Evolutionary conservation across 1,140 invertebrate species (phyloP).

Genomic region (Bilobella aurantiaca): DNA sequence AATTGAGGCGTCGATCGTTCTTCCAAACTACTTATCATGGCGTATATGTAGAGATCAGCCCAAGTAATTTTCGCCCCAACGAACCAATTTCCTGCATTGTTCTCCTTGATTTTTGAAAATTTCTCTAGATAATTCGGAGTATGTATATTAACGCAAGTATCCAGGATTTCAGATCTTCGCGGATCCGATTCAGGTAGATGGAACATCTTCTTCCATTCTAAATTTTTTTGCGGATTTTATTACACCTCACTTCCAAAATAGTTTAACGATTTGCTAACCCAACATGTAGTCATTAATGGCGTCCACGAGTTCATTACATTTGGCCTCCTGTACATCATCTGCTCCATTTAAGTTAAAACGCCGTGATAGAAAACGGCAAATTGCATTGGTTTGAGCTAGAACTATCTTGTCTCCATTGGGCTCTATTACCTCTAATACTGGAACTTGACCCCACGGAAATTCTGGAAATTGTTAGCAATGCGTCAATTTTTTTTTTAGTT

Average conservation of each 20-base stretch:
- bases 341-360: not conserved
- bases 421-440: not conserved
- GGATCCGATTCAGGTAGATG: not conserved
- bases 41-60: constrained; percentile 16
- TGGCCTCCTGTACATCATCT: not conserved
- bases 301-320: constrained; percentile 8
- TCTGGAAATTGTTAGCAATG: not conserved
- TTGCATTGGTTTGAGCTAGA: not conserved
- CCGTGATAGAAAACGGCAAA: not conserved
- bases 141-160: not conserved
- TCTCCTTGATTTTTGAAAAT: not conserved
- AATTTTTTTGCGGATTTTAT: not conserved
- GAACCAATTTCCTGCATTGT: constrained; percentile 8
- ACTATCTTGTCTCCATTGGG: not conserved
- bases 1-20: not conserved
- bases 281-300: not conserved
- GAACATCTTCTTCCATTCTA: constrained; percentile 6
- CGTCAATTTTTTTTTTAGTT: not conserved
- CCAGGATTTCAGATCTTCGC: not conserved
- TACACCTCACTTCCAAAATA: not conserved
- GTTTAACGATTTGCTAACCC: not conserved
- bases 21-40: not conserved
- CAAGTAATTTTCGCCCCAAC: constrained; percentile 16
- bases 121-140: constrained; percentile 11
- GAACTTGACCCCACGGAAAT: constrained; percentile 9